Base-by-base conservation (phyloP, 2,888 invertebrate genomes). In the Pherbina coryleti region DNA sequence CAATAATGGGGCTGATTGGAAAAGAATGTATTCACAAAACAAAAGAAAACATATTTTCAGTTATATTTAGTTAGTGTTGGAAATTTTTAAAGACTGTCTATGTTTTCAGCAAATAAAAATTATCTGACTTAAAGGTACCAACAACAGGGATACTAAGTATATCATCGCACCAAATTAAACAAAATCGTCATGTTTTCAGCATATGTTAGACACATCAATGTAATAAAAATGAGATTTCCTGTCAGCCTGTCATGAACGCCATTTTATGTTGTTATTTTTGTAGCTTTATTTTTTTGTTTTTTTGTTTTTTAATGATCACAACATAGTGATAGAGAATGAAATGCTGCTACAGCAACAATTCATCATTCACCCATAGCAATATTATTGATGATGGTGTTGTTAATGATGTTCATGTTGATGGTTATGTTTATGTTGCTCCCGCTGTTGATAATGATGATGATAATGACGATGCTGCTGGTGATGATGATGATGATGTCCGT, bases 161-260 rank as follows among this genome's bases (percentile, higher is more conserved):
- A 37, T 37, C 37, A 8, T 37, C 37, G 9, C 5, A 44, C 2
- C 1, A 44, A 44, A 44, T 44, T 44, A 44, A 44, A 14, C 44
- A 2, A 44, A 44, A 44, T 44, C 11, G 44, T 44, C 44, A 2
- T 44, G 44, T 44, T 44, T 44, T 44, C 44, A 14, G 14, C 44
- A 44, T 44, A 44, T 44, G 44, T 44, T 44, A 44, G 11, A 44
- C 14, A 44, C 44, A 69, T 19, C 51, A 28, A 25, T 55, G 28
- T 34, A 73, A 49, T 74, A 49, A 49, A 60, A 64, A 74, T 64
- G 62, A 62, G 22, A 74, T 74, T 25, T 60, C 9, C 62, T 74
- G 62, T 44, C 73, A 60, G 72, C 57, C 44, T 72, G 60, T 22
- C 55, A 60, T 72, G 72, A 60, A 9, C 44, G 73, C 49, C 62